Conservation (phyloP, 2,113 vertebrate genomes). For the Colossoma macropomum region DNA sequence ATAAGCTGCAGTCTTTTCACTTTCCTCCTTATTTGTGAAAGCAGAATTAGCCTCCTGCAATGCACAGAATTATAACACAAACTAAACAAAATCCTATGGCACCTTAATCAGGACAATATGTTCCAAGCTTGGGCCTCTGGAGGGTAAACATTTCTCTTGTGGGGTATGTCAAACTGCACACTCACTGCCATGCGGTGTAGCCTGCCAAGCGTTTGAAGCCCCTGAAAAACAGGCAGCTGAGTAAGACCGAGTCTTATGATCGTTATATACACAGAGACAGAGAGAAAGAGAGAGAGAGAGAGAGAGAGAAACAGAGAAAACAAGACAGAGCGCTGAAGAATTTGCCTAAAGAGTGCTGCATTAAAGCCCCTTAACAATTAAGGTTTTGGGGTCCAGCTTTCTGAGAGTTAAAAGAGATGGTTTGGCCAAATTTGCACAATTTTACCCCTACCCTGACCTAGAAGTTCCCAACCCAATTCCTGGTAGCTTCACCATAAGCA, state of each 20-base stretch:
- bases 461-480: no score
- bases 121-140: not conserved
- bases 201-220: slow-evolving; percentile 63
- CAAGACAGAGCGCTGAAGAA: no score
- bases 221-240: slow-evolving; percentile 26
- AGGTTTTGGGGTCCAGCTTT: no score
- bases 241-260: not conserved
- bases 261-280: not conserved
- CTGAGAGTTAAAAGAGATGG: no score
- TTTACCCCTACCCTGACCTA: no score
- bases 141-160: slow-evolving; percentile 25
- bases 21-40: slow-evolving; percentile 58
- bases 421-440: no score
- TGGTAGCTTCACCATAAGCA: no score
- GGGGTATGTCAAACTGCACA: slow-evolving; percentile 42
- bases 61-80: slow-evolving; percentile 16
- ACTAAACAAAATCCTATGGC: slow-evolving; percentile 22
- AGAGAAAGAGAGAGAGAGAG: not conserved
- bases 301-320: no score
- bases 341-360: no score
- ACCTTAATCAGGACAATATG: slow-evolving; percentile 40
- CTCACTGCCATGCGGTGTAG: slow-evolving; percentile 31
- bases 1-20: not conserved
- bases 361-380: no score
- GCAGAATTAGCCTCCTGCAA: slow-evolving; percentile 2